A percentile compares a stretch with the other conserved stretches of the same genome.
These are phyloP conservation scores for Squalus acanthias DNA, from an alignment of 2,797 vertebrate genomes.

Conservation along the genomic window DNA sequence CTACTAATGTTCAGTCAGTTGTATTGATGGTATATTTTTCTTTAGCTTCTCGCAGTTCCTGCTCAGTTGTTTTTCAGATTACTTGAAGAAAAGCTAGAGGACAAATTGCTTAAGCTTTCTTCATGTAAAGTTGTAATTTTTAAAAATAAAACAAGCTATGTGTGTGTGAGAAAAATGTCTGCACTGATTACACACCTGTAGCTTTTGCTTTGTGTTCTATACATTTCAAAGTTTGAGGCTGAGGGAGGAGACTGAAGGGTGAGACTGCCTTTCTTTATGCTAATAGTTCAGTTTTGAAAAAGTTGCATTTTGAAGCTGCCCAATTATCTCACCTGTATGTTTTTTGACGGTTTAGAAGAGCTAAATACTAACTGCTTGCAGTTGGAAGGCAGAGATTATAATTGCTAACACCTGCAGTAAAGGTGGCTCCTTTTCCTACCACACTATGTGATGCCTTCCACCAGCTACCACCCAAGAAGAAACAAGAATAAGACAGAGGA, in stretches of 20 bases:
- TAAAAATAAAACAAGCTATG: no score
- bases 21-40: not conserved
- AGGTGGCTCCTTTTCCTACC: not conserved
- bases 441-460: no score
- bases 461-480: not conserved
- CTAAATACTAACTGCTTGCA: not conserved
- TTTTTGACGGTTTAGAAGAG: not conserved
- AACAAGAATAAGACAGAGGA: not conserved
- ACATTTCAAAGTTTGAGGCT: not conserved
- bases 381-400: no score
- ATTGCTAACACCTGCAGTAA: not conserved
- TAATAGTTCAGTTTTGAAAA: not conserved
- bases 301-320: not conserved
- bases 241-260: not conserved
- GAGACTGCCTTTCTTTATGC: not conserved
- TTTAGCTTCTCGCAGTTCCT: not conserved
- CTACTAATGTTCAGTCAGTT: not conserved
- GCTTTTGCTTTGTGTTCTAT: no score
- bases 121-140: no score
- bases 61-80: not conserved
- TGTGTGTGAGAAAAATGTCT: not conserved
- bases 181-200: not conserved
- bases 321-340: not conserved
- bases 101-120: not conserved
- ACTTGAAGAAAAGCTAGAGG: not conserved